Base-by-base conservation (phyloP, 2,113 vertebrate genomes). In the rat (Rattus norvegicus) region DNA sequence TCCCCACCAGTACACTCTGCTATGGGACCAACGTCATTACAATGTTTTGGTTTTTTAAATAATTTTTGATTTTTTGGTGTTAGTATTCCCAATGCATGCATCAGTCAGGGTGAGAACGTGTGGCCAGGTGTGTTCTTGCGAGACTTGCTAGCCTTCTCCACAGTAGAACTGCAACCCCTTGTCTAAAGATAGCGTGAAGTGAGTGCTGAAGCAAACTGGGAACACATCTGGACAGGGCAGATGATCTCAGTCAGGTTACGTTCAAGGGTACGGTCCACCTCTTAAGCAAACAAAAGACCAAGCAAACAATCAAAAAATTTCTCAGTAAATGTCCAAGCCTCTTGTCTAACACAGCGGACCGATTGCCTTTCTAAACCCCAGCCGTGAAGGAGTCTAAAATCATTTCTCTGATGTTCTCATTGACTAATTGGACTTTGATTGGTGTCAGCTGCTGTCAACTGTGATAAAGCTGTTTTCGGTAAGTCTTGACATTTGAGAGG, bases 381-480 rank as follows among this genome's bases (percentile, higher is more conserved):
- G 91, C 72, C 95, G 89, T 70, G 47, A 97, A 96, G 92, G 88
- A 92, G 77, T 76, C 77, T 95, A 80, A 97, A 96, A 97, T 97
- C 54, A 96, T 95, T 97, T 97, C 93, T 96, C 93, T 70, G 73
- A 93, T 96, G 96, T 97, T 97, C 95, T 92, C 94, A 95, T 95
- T 0, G 56, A 97, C 95, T 97, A 97, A 97, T 97, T 97, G 95
- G 88, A 95, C 97, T 97, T 97, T 97, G 97, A 97, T 97, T 96
- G 96, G 95, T 97, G 97, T 97, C 97, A 95, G 92, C 95, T 96
- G 96, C 95, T 97, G 97, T 91, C 95, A 94, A 69, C 95, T 84
- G 91, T 97, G 97, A 97, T 96, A 90, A 97, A 97, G 93, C 77
- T 97, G 95, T 97, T 97, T 95, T 97, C 43, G 84, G 93, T 77